These are phyloP conservation scores for Cebus imitator DNA, from an alignment of 2,113 vertebrate species.

Conservation along the genomic window DNA sequence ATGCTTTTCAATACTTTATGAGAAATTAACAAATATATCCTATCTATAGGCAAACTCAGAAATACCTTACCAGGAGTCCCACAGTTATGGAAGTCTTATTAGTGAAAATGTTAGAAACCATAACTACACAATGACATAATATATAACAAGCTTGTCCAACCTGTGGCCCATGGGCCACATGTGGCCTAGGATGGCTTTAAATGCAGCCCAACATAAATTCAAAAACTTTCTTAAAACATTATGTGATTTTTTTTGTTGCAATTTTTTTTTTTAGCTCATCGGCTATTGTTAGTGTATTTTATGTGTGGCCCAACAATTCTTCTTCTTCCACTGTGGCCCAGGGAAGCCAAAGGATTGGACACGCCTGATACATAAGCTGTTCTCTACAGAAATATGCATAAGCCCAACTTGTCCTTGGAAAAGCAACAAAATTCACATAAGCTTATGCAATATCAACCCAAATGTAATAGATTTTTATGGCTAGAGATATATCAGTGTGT, in stretches of 20 bases:
- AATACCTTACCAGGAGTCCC: neutral
- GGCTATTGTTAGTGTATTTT: too few species aligned
- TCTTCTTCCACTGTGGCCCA: too few species aligned
- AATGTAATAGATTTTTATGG: neutral
- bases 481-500: neutral
- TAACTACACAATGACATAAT: neutral
- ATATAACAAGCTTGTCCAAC: too few species aligned
- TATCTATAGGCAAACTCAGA: neutral
- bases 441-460: neutral
- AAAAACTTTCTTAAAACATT: too few species aligned
- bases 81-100: neutral
- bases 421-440: conserved; percentile 21
- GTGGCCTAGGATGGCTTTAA: too few species aligned
- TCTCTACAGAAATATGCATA: neutral
- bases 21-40: neutral
- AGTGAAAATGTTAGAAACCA: neutral
- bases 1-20: neutral
- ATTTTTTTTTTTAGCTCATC: too few species aligned
- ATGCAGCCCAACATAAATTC: too few species aligned
- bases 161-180: too few species aligned
- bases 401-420: neutral
- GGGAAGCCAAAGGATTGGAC: too few species aligned
- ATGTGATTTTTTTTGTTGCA: too few species aligned
- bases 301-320: too few species aligned
- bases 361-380: neutral